Conservation (phyloP, 2,797 vertebrate species). For the Poecilia velifera region DNA sequence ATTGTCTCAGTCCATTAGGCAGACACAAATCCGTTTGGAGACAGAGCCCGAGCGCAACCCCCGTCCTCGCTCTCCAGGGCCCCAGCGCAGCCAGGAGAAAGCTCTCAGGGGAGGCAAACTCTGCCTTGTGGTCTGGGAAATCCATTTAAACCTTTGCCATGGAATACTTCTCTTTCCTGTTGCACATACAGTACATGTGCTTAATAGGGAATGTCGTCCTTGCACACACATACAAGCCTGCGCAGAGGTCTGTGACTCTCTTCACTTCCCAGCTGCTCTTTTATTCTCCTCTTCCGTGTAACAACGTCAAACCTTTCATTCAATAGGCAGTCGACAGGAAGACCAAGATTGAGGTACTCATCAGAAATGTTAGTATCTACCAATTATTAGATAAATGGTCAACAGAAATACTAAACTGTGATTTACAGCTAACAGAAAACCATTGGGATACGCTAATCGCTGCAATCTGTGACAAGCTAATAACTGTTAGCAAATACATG, state of each 20-base stretch:
- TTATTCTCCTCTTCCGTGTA: constrained; percentile 13
- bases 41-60: constrained; percentile 51
- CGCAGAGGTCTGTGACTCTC: constrained; percentile 10
- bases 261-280: neutral
- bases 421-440: neutral
- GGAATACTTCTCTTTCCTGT: constrained; percentile 53
- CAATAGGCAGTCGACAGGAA: neutral
- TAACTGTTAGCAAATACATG: neutral
- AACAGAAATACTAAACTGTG: neutral
- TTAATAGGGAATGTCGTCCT: constrained; percentile 58
- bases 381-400: too few species aligned
- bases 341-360: neutral
- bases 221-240: constrained; percentile 12
- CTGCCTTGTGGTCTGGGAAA: constrained; percentile 64
- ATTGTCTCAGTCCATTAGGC: constrained; percentile 78
- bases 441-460: neutral
- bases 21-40: constrained; percentile 77
- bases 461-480: neutral
- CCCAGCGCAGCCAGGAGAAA: constrained; percentile 56
- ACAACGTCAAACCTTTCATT: constrained; percentile 40
- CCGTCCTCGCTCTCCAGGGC: constrained; percentile 56
- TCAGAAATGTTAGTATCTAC: neutral
- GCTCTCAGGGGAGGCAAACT: constrained; percentile 59
- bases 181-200: constrained; percentile 46
- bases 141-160: constrained; percentile 68